Evolutionary conservation across 2,888 invertebrate genomes (phyloP).

Genomic region (Perdita meconis): DNA sequence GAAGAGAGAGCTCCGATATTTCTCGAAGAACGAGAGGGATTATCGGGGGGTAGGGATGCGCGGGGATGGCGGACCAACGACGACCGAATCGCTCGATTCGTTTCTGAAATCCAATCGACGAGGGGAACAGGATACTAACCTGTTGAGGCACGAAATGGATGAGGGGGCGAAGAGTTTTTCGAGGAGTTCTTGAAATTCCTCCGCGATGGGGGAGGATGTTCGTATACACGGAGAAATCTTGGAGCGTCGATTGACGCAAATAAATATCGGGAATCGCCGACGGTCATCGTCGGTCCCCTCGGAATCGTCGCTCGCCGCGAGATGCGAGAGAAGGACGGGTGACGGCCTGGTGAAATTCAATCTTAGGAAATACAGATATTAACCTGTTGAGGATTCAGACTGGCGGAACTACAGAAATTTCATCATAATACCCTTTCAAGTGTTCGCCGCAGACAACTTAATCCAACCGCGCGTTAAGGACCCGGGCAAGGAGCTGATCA

Average conservation of each 20-base stretch:
- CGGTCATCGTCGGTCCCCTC: background rate
- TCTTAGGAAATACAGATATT: background rate
- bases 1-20: constrained; percentile 18
- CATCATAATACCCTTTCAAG: no score
- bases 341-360: background rate
- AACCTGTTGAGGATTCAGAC: background rate
- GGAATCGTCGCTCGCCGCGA: background rate
- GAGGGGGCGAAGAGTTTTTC: constrained; percentile 19
- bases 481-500: background rate
- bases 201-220: background rate
- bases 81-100: constrained; percentile 47
- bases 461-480: background rate
- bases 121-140: constrained; percentile 45
- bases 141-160: constrained; percentile 43
- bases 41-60: constrained; percentile 35
- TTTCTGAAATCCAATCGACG: constrained; percentile 55
- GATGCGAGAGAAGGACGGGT: no score
- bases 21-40: constrained; percentile 28
- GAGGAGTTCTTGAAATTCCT: background rate
- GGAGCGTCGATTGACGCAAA: background rate
- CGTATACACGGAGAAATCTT: background rate
- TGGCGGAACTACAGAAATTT: background rate
- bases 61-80: constrained; percentile 9
- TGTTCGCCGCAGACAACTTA: no score
- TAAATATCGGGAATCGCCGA: background rate